Conservation (phyloP, 2,113 vertebrate species). For the Atherinomorus stipes region DNA sequence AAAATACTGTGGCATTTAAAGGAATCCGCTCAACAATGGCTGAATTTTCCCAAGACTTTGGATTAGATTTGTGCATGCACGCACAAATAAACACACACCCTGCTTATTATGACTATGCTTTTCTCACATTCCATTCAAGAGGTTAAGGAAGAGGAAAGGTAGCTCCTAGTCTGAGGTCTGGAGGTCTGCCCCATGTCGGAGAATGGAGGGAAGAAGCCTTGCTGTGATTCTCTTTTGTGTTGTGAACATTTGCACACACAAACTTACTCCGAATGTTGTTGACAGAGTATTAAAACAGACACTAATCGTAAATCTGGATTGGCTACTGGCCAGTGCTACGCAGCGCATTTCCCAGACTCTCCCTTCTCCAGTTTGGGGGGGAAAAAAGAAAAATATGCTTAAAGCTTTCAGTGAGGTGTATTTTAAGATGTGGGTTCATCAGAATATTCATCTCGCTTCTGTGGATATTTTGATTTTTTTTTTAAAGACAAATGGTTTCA, state of each 20-base stretch:
- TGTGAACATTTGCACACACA: conserved; percentile 31
- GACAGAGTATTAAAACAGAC: conserved; percentile 63
- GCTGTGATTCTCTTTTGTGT: conserved; percentile 46
- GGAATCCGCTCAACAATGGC: not conserved
- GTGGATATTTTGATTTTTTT: too few relatives aligned
- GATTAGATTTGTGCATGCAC: not conserved
- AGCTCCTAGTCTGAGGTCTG: conserved; percentile 38
- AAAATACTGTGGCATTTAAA: not conserved
- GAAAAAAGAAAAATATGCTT: conserved; percentile 17
- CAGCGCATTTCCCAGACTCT: conserved; percentile 46
- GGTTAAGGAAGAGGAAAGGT: conserved; percentile 60
- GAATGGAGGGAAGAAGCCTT: conserved; percentile 55
- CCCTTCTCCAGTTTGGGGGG: not conserved
- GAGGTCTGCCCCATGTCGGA: conserved; percentile 10
- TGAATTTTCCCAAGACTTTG: not conserved
- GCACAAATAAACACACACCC: conserved; percentile 24
- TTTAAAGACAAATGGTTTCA: too few relatives aligned
- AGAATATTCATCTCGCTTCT: too few relatives aligned
- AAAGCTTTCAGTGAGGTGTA: conserved; percentile 18
- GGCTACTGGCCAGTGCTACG: conserved; percentile 32
- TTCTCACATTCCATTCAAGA: conserved; percentile 57
- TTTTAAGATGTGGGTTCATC: too few relatives aligned
- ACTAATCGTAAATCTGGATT: conserved; percentile 57
- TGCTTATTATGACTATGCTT: conserved; percentile 28
- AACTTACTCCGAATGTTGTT: conserved; percentile 27